phyloP scores from a whole-genome alignment of 1,140 invertebrate species.

The Archegozetes longisetosus region DNA sequence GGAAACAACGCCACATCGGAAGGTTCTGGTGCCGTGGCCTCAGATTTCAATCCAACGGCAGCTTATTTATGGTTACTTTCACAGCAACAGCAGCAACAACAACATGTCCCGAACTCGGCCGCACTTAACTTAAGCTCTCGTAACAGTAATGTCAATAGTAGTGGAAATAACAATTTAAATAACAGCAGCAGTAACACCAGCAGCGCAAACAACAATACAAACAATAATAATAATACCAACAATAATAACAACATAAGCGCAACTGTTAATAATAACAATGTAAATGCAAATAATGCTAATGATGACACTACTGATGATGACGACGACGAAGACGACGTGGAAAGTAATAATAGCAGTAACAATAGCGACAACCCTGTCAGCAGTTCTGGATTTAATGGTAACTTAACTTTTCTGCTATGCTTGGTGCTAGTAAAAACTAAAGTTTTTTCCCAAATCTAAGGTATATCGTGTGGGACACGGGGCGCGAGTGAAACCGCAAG shows the following conservation, averaged over 20 bases:
- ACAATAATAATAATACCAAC: conserved; percentile 7
- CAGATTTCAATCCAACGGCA: conserved; percentile 17
- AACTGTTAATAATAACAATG: conserved; percentile 8
- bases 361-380: conserved; percentile 13
- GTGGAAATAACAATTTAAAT: neutral
- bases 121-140: conserved; percentile 10
- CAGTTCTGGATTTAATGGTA: conserved; percentile 14
- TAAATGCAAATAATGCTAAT: neutral
- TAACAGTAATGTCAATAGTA: neutral
- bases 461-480: neutral
- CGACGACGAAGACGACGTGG: conserved; percentile 12
- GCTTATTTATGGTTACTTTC: conserved; percentile 18
- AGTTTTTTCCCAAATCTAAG: neutral
- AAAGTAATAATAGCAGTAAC: conserved; percentile 13
- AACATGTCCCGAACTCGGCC: conserved; percentile 12
- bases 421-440: neutral
- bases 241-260: neutral
- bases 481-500: neutral
- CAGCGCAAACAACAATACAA: neutral
- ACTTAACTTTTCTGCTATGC: neutral
- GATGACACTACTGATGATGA: conserved; percentile 17
- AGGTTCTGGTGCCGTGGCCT: neutral
- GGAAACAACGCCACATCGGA: neutral
- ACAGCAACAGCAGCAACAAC: conserved; percentile 17
- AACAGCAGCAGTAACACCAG: neutral